A percentile compares a stretch with the other conserved stretches of the same genome.
Conservation (phyloP, 2,797 vertebrate genomes). For the Amblyopsis hoosieri region DNA sequence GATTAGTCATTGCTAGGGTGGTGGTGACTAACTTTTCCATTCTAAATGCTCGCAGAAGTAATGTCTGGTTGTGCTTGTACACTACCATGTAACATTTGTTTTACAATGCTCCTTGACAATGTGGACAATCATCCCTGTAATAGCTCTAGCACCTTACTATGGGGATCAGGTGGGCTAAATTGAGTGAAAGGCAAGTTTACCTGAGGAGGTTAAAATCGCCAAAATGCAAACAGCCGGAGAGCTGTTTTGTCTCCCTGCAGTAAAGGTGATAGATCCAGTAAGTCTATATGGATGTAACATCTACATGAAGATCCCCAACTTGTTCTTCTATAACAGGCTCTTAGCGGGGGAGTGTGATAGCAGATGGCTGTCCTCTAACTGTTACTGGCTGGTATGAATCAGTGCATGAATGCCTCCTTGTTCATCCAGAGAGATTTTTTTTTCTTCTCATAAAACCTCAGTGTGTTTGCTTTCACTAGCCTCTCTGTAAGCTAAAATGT, state of each 20-base stretch:
- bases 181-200: conserved; percentile 32
- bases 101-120: conserved; percentile 20
- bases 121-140: conserved; percentile 35
- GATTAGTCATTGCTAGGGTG: not conserved
- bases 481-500: conserved; percentile 50
- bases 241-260: conserved; percentile 42
- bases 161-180: conserved; percentile 33
- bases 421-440: conserved; percentile 70
- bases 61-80: conserved; percentile 7
- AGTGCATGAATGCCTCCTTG: conserved; percentile 79
- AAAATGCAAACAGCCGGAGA: conserved; percentile 22
- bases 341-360: conserved; percentile 67
- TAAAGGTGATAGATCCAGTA: conserved; percentile 63
- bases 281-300: conserved; percentile 69
- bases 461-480: conserved; percentile 66
- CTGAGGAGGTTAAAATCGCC: conserved; percentile 28
- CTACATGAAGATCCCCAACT: conserved; percentile 66
- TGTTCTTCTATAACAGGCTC: conserved; percentile 58
- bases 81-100: conserved; percentile 14
- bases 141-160: conserved; percentile 14
- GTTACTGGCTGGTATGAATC: conserved; percentile 69
- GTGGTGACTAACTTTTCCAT: conserved; percentile 6
- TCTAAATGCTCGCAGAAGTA: not conserved
- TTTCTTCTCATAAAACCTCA: conserved; percentile 56
- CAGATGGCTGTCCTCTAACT: conserved; percentile 68